Conservation (phyloP, 2,113 vertebrate species). For the Erythrolamprus reginae region DNA sequence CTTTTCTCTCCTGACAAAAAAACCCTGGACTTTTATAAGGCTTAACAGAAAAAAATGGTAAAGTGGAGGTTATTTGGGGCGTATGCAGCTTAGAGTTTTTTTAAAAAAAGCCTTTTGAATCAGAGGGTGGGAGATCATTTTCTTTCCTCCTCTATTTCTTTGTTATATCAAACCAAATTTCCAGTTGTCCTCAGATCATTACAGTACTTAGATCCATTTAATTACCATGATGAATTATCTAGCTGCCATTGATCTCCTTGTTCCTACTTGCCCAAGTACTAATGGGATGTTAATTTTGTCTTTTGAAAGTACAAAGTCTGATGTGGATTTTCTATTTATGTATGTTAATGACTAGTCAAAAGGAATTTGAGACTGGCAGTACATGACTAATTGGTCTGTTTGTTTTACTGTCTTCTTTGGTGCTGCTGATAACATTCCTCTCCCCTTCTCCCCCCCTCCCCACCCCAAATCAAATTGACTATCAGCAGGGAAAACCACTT, state of each 20-base stretch:
- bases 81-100: conserved; percentile 9
- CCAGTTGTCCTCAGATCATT: conserved; percentile 35
- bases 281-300: conserved; percentile 48
- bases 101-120: conserved; percentile 28
- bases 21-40: neutral
- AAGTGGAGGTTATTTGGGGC: neutral
- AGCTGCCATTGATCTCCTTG: conserved; percentile 45
- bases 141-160: neutral
- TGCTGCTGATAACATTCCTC: conserved; percentile 33
- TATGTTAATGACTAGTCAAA: conserved; percentile 48
- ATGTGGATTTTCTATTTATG: conserved; percentile 51
- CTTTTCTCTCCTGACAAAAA: neutral
- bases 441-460: conserved; percentile 15
- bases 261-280: conserved; percentile 55
- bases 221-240: conserved; percentile 52
- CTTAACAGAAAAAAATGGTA: no score
- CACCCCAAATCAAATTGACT: conserved; percentile 45
- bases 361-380: conserved; percentile 43
- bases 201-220: conserved; percentile 50
- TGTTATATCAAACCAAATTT: conserved; percentile 28
- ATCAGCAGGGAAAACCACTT: conserved; percentile 2
- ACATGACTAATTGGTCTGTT: conserved; percentile 44
- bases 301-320: conserved; percentile 54
- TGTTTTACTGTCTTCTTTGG: conserved; percentile 39
- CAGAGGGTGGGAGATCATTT: neutral